Base-by-base conservation (phyloP, 2,113 vertebrate genomes). In the Zingel zingel region DNA sequence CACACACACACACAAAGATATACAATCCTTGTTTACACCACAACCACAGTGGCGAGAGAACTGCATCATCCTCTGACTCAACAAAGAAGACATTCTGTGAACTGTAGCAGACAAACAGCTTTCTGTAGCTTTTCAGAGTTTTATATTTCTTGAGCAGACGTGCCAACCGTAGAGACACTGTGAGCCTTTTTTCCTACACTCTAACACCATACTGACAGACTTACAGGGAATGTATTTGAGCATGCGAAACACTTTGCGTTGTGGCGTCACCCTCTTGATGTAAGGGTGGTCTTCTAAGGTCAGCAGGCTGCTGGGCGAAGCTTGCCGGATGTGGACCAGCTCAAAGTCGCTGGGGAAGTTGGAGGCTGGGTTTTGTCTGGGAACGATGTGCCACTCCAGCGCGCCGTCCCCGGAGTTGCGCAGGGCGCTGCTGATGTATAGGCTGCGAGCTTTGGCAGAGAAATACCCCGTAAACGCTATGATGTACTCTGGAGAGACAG, bases 311-410 rank as follows among this genome's bases (percentile, higher is more conserved):
- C 92, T 92, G 30, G 87, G 95, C 72, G 97, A 96, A 0, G 96
- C 97, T 76, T 97, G 97, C 1, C 96, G 95, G 78, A 99, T 97
- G 92, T 98, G 97, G 87, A 99, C 96, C 83, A 99, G 96, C 91
- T 99, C 98, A 73, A 99, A 99, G 92, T 99, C 98, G 3, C 98
- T 99, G 3, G 98, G 98, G 66, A 97, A 99, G 94, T 99, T 97
- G 1, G 97, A 98, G 78, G 98, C 98, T 0, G 98, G 97, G 92
- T 99, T 99, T 92, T 98, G 95, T 66, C 98, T 95, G 62, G 96
- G 97, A 76, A 99, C 93, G 53, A 99, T 97, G 93, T 95, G 97
- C 98, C 98, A 99, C 79, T 97, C 97, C 88, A 96, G 94, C 0
- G 94, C 90, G n/a, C 93, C 94, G 6, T 95, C 93, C 18, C 94